Evolutionary conservation across 2,797 vertebrate genomes (phyloP).

Genomic region (Capromys pilorides): DNA sequence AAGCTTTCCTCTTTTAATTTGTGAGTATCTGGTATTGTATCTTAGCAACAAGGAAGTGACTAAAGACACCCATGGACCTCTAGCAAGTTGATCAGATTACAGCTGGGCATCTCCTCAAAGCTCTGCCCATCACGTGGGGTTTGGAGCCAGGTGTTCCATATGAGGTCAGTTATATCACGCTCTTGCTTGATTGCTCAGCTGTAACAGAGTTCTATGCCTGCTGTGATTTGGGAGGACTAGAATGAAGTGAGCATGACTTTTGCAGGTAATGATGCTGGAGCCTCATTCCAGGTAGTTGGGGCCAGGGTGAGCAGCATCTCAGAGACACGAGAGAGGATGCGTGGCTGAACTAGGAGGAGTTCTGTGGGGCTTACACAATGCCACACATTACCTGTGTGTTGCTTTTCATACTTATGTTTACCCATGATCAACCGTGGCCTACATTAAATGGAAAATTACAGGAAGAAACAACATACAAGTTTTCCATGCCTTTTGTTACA

Average conservation of each 20-base stretch:
- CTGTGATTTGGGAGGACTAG: not conserved
- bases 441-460: not conserved
- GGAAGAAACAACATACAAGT: not conserved
- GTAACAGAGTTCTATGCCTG: not conserved
- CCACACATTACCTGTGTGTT: too few species aligned
- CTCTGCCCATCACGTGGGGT: not conserved
- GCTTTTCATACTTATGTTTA: not conserved
- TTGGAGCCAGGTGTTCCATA: not conserved
- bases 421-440: too few species aligned
- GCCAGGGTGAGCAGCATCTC: not conserved
- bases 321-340: not conserved
- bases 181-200: not conserved
- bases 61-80: not conserved
- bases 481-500: not conserved
- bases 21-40: not conserved
- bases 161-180: not conserved
- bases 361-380: not conserved
- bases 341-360: not conserved
- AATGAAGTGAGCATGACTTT: not conserved
- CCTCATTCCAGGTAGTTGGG: not conserved
- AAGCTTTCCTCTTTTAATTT: not conserved
- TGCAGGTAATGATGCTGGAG: not conserved
- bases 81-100: not conserved
- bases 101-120: not conserved
- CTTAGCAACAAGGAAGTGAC: not conserved